A percentile compares a stretch with the other conserved stretches of the same genome.
phyloP scores from a whole-genome alignment of 2,888 invertebrate genomes.

The Mythimna lalbum region DNA sequence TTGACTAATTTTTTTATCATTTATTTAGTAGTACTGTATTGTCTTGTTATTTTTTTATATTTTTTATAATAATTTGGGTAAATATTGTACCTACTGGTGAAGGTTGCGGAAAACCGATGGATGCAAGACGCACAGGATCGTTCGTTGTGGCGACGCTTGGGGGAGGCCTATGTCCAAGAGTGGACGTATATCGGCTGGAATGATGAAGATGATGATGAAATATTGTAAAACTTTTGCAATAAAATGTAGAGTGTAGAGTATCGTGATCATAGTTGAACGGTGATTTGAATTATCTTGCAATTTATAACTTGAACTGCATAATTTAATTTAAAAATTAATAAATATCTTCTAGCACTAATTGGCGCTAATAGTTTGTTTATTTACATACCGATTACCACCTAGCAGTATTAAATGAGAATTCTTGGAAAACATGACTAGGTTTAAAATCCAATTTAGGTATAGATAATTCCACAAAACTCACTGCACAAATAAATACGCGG shows the following conservation, averaged over 20 bases:
- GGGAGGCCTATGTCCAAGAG: no score
- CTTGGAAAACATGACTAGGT: not conserved
- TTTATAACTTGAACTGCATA: conserved; percentile 27
- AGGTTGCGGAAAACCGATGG: no score
- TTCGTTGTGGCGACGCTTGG: no score
- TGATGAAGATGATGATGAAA: no score
- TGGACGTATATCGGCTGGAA: no score
- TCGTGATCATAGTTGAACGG: not conserved
- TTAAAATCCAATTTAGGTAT: not conserved
- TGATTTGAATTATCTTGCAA: conserved; percentile 29
- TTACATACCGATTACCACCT: conserved; percentile 19
- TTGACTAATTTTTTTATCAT: no score
- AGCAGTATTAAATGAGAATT: not conserved
- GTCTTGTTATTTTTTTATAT: not conserved
- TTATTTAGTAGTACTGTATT: no score
- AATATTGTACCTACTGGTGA: no score
- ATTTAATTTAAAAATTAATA: conserved; percentile 23
- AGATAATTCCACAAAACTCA: not conserved
- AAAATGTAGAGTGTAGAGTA: conserved; percentile 4
- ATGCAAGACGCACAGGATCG: no score
- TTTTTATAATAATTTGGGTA: not conserved
- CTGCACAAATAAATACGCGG: not conserved
- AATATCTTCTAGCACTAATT: conserved; percentile 19
- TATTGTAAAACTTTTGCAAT: conserved; percentile 4
- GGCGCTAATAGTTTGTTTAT: conserved; percentile 29